Percentiles rank a stretch among this genome's conserved stretches.
Conservation (phyloP, 2,113 vertebrate genomes). For the Myodes glareolus region DNA sequence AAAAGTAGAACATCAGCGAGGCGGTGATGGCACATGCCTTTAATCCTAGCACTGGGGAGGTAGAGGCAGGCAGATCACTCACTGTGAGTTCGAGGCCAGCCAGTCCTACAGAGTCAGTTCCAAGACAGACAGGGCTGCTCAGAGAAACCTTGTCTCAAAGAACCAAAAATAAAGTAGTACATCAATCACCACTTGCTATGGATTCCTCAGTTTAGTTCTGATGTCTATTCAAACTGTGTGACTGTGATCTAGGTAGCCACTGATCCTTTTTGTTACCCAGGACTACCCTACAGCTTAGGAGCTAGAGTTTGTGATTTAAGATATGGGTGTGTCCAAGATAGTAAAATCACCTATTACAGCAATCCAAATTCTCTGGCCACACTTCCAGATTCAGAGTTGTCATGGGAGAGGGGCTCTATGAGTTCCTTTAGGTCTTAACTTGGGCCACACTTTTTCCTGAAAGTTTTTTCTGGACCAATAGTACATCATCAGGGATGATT, state of each 20-base stretch:
- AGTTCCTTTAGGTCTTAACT: background rate
- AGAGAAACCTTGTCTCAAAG: background rate
- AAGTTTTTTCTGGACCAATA: constrained; percentile 3
- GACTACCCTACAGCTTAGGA: constrained; percentile 26
- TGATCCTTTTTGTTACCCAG: constrained; percentile 44
- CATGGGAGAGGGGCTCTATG: background rate
- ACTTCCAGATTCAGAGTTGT: background rate
- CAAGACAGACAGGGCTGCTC: background rate
- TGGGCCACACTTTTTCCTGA: background rate
- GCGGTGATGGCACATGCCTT: background rate
- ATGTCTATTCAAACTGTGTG: constrained; percentile 33
- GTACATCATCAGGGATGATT: background rate
- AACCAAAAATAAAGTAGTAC: background rate
- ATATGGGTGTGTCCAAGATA: background rate
- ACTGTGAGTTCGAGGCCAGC: background rate
- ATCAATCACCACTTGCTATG: background rate
- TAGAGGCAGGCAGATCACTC: background rate
- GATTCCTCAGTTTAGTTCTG: background rate
- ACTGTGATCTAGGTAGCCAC: background rate
- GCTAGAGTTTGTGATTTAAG: constrained; percentile 13
- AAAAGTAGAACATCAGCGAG: background rate
- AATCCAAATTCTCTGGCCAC: background rate
- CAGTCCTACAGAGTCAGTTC: background rate
- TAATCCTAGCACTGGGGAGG: too few relatives aligned
- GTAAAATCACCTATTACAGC: background rate